phyloP scores from a whole-genome alignment of 2,797 vertebrate species.

The Morus bassanus region DNA sequence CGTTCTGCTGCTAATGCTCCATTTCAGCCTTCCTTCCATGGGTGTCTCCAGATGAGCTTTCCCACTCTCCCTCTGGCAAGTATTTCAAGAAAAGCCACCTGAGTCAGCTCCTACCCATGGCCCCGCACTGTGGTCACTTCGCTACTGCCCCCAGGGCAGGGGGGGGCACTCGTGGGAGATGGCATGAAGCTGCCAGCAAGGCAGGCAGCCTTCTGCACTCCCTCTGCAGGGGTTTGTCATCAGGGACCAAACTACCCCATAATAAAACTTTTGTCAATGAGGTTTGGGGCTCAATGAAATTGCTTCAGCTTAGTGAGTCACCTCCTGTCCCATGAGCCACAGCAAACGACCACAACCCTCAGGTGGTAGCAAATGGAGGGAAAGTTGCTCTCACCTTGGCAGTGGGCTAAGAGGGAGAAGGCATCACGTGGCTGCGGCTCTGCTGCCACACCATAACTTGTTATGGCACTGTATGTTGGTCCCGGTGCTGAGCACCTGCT shows the following conservation, averaged over 20 bases:
- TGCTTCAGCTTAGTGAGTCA: not conserved
- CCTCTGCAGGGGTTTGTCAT: not conserved
- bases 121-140: not conserved
- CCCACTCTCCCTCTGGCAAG: not conserved
- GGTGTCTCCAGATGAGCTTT: not conserved
- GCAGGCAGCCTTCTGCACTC: not conserved
- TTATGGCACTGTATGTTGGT: accelerated
- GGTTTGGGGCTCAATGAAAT: not conserved
- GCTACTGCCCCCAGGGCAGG: too few species aligned
- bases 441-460: not conserved
- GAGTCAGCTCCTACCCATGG: accelerated
- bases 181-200: not conserved
- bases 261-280: not conserved
- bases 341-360: not conserved
- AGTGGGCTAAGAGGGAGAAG: not conserved
- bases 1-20: accelerated
- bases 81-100: not conserved
- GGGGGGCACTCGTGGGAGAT: not conserved
- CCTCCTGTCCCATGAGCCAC: not conserved
- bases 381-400: not conserved
- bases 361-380: not conserved
- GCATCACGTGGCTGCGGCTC: accelerated
- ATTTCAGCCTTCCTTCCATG: not conserved
- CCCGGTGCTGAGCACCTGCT: not conserved
- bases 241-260: not conserved